Evolutionary conservation across 2,888 invertebrate species (phyloP), one percentile per base, ranked within the genome.

Genomic region (Tricholauxania praeusta): DNA sequence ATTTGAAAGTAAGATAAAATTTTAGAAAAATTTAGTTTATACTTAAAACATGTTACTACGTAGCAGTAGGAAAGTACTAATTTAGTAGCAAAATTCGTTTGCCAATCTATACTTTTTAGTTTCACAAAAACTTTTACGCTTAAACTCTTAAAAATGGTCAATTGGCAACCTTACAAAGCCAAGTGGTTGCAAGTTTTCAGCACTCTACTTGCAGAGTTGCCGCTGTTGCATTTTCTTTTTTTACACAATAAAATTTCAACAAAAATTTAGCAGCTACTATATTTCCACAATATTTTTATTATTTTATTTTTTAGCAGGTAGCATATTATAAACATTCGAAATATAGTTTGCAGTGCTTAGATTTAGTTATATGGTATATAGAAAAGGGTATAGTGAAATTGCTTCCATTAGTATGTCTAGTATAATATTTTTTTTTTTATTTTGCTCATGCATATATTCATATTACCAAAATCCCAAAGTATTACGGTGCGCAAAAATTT

Each of bases 41-140:
- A 62, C 51, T 69, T 66, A 69, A 49, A 62, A n/a, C 15, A 52
- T 51, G 48, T 59, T 49, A 39, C 52, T 62, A 70, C 28, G 62
- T 71, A 65, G 39, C 52, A 60, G 55, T 48, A 55, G 52, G 32
- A 72, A 51, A 73, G 64, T 76, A 66, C 73, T 72, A 66, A 74
- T 75, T 73, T 47, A 73, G 71, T 64, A 72, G 53, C 72, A 39
- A 39, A 39, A 39, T 39, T 39, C 8, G 2, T 10, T 39, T 39
- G 39, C 39, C 39, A 39, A 39, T 10, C 10, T 52, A 51, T 17
- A 39, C 10, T 55, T 12, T 19, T 55, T 55, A 28, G 28, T 55
- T n/a, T 22, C 19, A n/a, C 12, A n/a, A n/a, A 55, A 19, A 15
- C 12, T 55, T 28, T 28, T 28, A 28, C 28, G 28, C 28, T 28